Evolutionary conservation across 2,797 vertebrate genomes (phyloP), one percentile per base, ranked within the genome.

Genomic region (Tragelaphus eurycerus): DNA sequence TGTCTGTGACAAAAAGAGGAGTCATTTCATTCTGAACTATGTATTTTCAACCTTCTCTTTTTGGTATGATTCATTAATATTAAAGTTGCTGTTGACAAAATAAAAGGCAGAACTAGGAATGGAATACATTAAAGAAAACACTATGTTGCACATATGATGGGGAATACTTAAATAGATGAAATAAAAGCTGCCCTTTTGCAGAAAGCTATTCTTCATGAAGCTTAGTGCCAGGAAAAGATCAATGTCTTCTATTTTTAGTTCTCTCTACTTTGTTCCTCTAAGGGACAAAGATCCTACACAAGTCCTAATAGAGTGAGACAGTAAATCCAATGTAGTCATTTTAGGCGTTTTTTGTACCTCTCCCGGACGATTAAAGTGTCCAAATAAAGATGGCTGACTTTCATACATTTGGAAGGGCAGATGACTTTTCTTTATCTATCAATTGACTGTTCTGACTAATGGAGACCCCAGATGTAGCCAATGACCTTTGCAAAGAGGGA

Each of bases 381-480:
- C 93, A 95, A 76, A 96, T 81, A 95, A 97, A 98, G 90, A 97
- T 93, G 88, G 96, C 93, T 95, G 97, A 95, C 95, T 98, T 98
- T 95, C 76, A 93, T 82, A 94, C 82, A 55, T 96, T 85, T 94
- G 57, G 93, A 93, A 98, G 76, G 54, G 93, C 54, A 96, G 95
- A 85, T 95, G 97, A 96, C 95, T 31, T 97, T 97, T 98, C 76
- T 86, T 86, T 86, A 79, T n/a, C 29, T 88, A 7, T 86, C 81
- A 84, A 54, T 83, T 90, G 86, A 38, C 82, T 98, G 4, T 86
- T 97, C 64, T 92, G 90, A 97, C 76, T 76, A 79, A 92, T 59
- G 95, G 62, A 76, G 91, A n/a, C 62, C 86, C 95, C 82, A 97
- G 81, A 93, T 81, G 29, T 89, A 67, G 83, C 52, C 94, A 98